These are phyloP conservation scores for Tiliqua scincoides DNA, from an alignment of 2,113 vertebrate genomes.

Conservation along the genomic window DNA sequence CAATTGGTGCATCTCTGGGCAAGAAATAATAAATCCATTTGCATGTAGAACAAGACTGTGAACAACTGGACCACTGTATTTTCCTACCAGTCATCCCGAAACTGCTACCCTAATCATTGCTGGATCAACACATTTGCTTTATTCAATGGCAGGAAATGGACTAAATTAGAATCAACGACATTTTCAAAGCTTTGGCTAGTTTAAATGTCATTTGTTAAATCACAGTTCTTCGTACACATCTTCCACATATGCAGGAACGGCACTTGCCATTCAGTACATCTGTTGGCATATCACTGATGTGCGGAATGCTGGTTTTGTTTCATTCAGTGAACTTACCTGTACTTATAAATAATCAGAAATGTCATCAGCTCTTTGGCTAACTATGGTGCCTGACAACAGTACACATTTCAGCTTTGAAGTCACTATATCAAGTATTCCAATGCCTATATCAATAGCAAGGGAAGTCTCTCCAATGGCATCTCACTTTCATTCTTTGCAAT, in stretches of 20 bases:
- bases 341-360: background rate
- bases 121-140: too few relatives aligned
- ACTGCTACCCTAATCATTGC: too few relatives aligned
- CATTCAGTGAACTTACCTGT: background rate
- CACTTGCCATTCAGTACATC: background rate
- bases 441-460: background rate
- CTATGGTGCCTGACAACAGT: background rate
- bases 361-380: background rate
- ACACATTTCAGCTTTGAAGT: background rate
- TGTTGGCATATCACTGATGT: background rate
- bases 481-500: background rate
- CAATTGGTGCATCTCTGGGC: background rate
- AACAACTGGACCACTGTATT: background rate
- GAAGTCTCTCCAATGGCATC: background rate
- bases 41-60: background rate
- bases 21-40: background rate
- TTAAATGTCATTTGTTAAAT: background rate
- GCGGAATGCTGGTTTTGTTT: background rate
- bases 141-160: too few relatives aligned
- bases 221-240: background rate
- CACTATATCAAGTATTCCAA: background rate
- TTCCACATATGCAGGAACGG: background rate
- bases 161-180: background rate
- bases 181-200: background rate
- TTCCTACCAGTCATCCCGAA: background rate